A percentile compares a stretch with the other conserved stretches of the same genome.
Evolutionary conservation across 2,113 vertebrate species (phyloP).

Genomic region (Misgurnus mizolepis): DNA sequence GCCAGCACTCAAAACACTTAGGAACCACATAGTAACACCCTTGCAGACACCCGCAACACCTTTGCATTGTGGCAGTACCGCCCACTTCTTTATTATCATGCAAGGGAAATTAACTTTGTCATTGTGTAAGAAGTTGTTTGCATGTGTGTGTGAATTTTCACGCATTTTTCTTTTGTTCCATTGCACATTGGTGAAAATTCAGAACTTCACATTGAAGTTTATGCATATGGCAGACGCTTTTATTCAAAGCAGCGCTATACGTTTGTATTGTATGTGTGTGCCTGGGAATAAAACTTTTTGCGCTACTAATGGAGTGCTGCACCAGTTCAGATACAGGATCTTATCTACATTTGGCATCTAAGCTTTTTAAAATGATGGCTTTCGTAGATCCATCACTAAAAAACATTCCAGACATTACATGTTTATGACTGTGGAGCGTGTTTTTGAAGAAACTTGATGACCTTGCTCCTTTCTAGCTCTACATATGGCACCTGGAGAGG

Average conservation of each 20-base stretch:
- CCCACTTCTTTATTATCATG: neutral
- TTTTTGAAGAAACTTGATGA: neutral
- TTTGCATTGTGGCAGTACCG: too few relatives aligned
- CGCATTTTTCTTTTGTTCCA: neutral
- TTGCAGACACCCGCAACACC: too few relatives aligned
- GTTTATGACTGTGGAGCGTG: neutral
- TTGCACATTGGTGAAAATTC: neutral
- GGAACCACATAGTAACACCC: too few relatives aligned
- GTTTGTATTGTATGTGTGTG: too few relatives aligned
- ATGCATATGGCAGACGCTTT: too few relatives aligned
- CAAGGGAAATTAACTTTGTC: neutral
- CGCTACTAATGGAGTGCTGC: too few relatives aligned
- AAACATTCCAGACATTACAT: constrained; percentile 54
- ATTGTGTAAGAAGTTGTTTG: neutral
- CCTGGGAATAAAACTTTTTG: too few relatives aligned
- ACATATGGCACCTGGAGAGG: constrained; percentile 36
- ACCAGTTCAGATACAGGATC: constrained; percentile 39
- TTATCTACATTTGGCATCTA: constrained; percentile 55
- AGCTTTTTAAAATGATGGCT: constrained; percentile 43
- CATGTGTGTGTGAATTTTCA: neutral
- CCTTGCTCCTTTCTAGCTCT: neutral
- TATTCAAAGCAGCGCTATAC: too few relatives aligned
- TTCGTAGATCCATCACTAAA: constrained; percentile 59
- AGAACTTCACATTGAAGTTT: too few relatives aligned
- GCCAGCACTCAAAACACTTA: neutral